Evolutionary conservation across 1,140 invertebrate genomes (phyloP).

Genomic region (Pseudobourletiella spinata): DNA sequence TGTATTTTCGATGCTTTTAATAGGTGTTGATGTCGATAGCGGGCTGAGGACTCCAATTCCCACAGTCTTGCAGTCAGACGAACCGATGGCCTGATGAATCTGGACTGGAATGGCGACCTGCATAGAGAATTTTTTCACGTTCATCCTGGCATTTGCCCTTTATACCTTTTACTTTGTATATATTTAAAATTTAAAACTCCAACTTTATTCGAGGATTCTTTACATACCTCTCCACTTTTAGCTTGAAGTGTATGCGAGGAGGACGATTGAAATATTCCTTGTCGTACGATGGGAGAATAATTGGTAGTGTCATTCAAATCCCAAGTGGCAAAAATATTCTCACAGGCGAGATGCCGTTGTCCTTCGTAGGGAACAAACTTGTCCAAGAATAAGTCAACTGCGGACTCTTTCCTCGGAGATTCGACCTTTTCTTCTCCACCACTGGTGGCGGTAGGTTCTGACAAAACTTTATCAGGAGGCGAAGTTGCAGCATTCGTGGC

Average conservation of each 20-base stretch:
- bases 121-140: too few relatives aligned
- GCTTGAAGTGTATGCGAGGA: conserved; percentile 9
- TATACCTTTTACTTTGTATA: too few relatives aligned
- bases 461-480: too few relatives aligned
- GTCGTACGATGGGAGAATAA: conserved; percentile 13
- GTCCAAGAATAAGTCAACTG: conserved; percentile 9
- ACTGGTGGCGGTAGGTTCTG: too few relatives aligned
- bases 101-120: conserved; percentile 10
- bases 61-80: background rate
- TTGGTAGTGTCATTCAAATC: conserved; percentile 4
- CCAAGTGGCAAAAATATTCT: conserved; percentile 18
- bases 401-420: background rate
- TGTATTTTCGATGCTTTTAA: background rate
- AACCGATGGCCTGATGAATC: conserved; percentile 18
- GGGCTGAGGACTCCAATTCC: background rate
- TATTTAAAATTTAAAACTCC: background rate
- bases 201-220: too few relatives aligned
- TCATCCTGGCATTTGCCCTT: too few relatives aligned
- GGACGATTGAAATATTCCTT: conserved; percentile 12
- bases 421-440: too few relatives aligned
- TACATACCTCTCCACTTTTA: too few relatives aligned
- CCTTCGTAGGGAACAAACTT: conserved; percentile 9
- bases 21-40: background rate
- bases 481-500: too few relatives aligned
- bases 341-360: background rate